These are phyloP conservation scores for Bradypodion pumilum DNA, from an alignment of 2,797 vertebrate species.

Conservation along the genomic window DNA sequence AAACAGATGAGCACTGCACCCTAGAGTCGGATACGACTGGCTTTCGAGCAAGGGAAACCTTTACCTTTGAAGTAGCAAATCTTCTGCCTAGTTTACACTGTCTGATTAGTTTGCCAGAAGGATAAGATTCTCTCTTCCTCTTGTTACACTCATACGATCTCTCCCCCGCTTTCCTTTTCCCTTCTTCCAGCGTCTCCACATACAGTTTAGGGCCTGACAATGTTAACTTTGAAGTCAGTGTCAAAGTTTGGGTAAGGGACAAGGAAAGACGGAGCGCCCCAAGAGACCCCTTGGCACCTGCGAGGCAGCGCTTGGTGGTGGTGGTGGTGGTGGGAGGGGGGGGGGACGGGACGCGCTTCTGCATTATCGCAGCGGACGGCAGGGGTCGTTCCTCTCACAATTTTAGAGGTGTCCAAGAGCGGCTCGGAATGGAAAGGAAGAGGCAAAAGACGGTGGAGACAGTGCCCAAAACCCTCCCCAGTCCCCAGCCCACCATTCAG, in stretches of 20 bases:
- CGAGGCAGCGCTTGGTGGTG: slow-evolving; percentile 23
- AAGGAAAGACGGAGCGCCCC: too few species aligned
- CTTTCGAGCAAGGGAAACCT: too few species aligned
- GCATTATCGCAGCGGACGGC: slow-evolving; percentile 61
- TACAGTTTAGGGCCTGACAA: neutral
- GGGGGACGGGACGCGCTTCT: slow-evolving; percentile 5
- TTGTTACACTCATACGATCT: neutral
- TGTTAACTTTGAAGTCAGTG: neutral
- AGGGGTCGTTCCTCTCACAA: slow-evolving; percentile 75
- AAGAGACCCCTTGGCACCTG: slow-evolving; percentile 59
- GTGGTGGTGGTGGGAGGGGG: neutral
- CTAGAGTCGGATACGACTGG: too few species aligned
- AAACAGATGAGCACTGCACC: too few species aligned
- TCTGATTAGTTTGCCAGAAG: slow-evolving; percentile 2
- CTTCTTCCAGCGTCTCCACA: neutral
- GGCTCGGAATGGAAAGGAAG: neutral
- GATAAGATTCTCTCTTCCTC: slow-evolving; percentile 13
- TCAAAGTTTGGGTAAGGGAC: neutral
- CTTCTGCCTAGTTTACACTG: neutral
- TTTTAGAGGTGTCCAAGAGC: slow-evolving; percentile 16
- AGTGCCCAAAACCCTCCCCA: slow-evolving; percentile 17
- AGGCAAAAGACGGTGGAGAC: neutral
- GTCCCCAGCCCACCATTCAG: neutral
- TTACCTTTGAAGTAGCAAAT: slow-evolving; percentile 15
- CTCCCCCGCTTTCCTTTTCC: too few species aligned